Evolutionary conservation across 1,140 invertebrate genomes (phyloP), one percentile per base, ranked within the genome.

Genomic region (Drosophila teissieri): DNA sequence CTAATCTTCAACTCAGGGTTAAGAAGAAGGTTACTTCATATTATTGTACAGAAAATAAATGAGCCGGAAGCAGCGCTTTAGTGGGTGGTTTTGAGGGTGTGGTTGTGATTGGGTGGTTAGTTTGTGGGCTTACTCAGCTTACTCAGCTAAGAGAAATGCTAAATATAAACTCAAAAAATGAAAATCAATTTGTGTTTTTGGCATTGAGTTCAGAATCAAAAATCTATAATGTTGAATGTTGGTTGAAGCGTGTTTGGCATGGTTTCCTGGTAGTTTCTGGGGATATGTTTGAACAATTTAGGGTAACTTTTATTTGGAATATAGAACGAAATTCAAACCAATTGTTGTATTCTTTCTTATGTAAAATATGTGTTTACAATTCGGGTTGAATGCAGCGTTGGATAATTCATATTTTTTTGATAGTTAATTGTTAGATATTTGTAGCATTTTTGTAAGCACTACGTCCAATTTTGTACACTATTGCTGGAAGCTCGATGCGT

Each of bases 281-380:
- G 39, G 40, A 48, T 49, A 39, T 73, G 56, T 78, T 65, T 58
- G n/a, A 36, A 37, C 12, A 44, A 65, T 75, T 75, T 74, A 58
- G 56, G 56, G 56, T 54, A 48, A 49, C 46, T 63, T 36, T 65
- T 56, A 54, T 75, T 80, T 67, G 58, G 67, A 91, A 91, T 91
- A 91, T 91, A 91, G 90, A 91, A 91, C 90, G 90, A 91, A 91
- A 91, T 91, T 91, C 52, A 48, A 90, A 88, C 90, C 90, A 91
- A 91, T 90, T 84, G 55, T 42, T 58, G 27, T 45, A 68, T 64
- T 80, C 46, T 64, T 74, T 69, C 72, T 52, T 65, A 62, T 60
- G 65, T 60, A 85, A 77, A 84, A 85, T 81, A 73, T 69, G 64
- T 72, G 37, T 49, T 76, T 61, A 80, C 62, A 80, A 74, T 78